These are phyloP conservation scores for Chamaetylas fuelleborni DNA, from an alignment of 2,113 vertebrate species.

Conservation along the genomic window DNA sequence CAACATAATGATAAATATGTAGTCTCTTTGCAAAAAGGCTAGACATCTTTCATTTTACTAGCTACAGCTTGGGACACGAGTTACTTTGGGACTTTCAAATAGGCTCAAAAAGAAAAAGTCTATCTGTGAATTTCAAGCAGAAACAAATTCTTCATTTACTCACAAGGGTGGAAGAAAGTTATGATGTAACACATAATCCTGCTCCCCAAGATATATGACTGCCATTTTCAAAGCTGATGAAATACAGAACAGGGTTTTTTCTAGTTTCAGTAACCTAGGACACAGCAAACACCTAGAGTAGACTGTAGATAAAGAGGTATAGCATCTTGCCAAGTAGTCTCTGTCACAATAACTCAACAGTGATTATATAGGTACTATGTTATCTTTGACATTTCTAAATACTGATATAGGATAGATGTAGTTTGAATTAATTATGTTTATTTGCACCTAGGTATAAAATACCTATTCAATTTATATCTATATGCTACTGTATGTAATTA, in stretches of 20 bases:
- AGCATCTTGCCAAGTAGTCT: neutral
- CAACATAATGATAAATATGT: neutral
- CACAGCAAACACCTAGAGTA: neutral
- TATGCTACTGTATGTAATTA: neutral
- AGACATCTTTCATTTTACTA: neutral
- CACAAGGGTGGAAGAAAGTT: neutral
- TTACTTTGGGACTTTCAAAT: neutral
- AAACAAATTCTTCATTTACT: neutral
- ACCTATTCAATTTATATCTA: neutral
- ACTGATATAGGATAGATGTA: neutral
- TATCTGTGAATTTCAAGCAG: neutral
- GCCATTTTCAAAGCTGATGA: neutral
- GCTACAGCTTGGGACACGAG: neutral
- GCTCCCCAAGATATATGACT: neutral
- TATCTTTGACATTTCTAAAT: neutral
- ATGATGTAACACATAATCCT: neutral
- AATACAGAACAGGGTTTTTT: neutral
- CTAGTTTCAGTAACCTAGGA: neutral
- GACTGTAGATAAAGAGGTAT: neutral
- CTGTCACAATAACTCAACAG: neutral
- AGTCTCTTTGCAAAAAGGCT: neutral
- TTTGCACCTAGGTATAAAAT: neutral
- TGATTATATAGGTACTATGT: neutral
- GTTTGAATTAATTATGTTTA: neutral
- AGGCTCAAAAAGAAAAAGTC: neutral